Base-by-base conservation (phyloP, 2,797 vertebrate genomes). In the Darevskia nairensis region DNA sequence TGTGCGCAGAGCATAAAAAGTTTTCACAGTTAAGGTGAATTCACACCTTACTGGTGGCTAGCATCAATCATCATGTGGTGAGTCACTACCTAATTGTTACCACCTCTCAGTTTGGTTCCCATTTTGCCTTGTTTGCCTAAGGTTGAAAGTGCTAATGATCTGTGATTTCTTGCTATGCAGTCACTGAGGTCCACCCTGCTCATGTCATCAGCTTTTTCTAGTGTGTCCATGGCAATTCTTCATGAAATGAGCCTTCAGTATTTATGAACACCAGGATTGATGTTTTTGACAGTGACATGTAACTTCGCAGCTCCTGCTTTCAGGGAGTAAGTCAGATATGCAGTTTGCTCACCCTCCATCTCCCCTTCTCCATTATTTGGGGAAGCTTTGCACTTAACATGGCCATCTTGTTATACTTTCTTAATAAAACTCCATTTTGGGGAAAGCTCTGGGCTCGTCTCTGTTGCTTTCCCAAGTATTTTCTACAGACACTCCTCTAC, bases 61-160 rank as follows among this genome's bases (percentile, higher is more conserved):
- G 19, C 55, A 25, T 68, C 64, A 71, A 23, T 79, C 35, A 75
- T 29, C 61, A 82, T 35, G 9, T 44, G 27, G 35, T 84, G 50
- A 88, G 61, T 85, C 77, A 89, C 39, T 64, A 46, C 77, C 74
- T 41, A 66, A 46, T 74, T 72, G 74, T 74, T 71, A 29, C 75
- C 59, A 64, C 59, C n/a, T 76, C 80, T 29, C 44, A 13, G 41
- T 39, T 66, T 82, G 79, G 44, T 76, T 66, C 44, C 13, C 21
- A 68, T 82, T 87, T 82, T 76, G n/a, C 72, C 41, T 6, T 82
- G 41, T 82, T 82, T 82, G 32, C 32, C 23, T 59, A 82, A 44
- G 29, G 4, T 44, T 29, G 29, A 15, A 87, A 66, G 21, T 82
- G 72, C 59, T 66, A 82, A 88, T 77, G 80, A 50, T 27, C 80